Conservation (phyloP, 2,888 invertebrate genomes). For the Caenorhabditis sp. region DNA sequence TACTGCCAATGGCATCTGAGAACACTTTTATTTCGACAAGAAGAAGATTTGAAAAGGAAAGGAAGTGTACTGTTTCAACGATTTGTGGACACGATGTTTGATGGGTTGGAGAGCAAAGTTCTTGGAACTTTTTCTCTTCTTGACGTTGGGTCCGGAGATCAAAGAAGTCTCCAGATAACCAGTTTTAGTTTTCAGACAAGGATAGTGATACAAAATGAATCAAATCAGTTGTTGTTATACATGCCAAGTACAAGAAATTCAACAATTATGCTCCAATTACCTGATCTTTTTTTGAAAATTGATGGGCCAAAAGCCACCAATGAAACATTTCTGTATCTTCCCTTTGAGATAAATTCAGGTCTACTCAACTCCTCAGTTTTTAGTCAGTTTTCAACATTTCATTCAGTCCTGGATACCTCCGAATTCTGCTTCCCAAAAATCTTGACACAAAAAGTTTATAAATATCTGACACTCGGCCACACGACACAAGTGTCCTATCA, state of each 20-base stretch:
- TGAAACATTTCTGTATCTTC: too few relatives aligned
- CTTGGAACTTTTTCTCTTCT: neutral
- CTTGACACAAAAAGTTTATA: conserved; percentile 3
- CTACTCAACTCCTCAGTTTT: too few relatives aligned
- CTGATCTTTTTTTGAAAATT: too few relatives aligned
- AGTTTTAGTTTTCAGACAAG: neutral
- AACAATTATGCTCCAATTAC: too few relatives aligned
- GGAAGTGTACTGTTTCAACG: conserved; percentile 14
- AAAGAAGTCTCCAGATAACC: neutral
- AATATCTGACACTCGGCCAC: conserved; percentile 11
- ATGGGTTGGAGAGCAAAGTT: conserved; percentile 1
- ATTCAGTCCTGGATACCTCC: too few relatives aligned
- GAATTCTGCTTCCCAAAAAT: too few relatives aligned
- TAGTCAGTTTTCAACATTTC: too few relatives aligned
- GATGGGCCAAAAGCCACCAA: too few relatives aligned
- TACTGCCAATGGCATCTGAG: conserved; percentile 1
- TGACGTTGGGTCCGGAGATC: neutral
- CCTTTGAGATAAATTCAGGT: too few relatives aligned
- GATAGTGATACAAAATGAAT: too few relatives aligned
- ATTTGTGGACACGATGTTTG: conserved; percentile 28
- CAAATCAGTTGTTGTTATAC: too few relatives aligned
- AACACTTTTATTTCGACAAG: neutral
- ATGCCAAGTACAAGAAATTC: too few relatives aligned
- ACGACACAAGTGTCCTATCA: conserved; percentile 26
- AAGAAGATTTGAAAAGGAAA: conserved; percentile 8